Evolutionary conservation across 2,888 invertebrate species (phyloP).

Genomic region (Zele albiditarsus): DNA sequence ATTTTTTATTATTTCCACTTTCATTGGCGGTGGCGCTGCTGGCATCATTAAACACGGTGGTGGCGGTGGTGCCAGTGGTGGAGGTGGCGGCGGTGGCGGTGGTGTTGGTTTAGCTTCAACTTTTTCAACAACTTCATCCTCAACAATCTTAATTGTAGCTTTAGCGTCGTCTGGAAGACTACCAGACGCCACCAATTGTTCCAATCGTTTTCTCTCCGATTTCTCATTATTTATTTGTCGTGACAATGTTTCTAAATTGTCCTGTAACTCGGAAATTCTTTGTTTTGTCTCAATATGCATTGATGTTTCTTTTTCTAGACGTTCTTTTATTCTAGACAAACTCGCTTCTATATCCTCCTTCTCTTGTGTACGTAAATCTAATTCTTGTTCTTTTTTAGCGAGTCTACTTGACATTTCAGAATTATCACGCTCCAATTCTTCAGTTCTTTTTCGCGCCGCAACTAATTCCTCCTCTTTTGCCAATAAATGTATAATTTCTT

Average conservation of each 20-base stretch:
- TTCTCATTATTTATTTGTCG: constrained; percentile 83
- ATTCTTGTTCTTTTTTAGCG: constrained; percentile 93
- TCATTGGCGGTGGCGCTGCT: constrained; percentile 76
- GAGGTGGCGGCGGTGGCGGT: constrained; percentile 77
- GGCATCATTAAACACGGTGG: constrained; percentile 78
- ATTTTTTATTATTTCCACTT: constrained; percentile 79
- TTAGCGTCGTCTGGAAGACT: constrained; percentile 96
- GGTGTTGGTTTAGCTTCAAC: constrained; percentile 71
- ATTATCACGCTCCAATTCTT: constrained; percentile 91
- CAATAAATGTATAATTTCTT: constrained; percentile 90
- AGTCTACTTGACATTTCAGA: constrained; percentile 89
- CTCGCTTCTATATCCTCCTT: constrained; percentile 93
- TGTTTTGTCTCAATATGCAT: constrained; percentile 91
- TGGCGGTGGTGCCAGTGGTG: constrained; percentile 76
- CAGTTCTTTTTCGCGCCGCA: constrained; percentile 89
- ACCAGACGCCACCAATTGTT: constrained; percentile 90
- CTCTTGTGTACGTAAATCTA: constrained; percentile 91
- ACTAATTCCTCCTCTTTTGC: constrained; percentile 95
- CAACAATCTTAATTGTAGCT: constrained; percentile 74
- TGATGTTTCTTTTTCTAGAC: constrained; percentile 91
- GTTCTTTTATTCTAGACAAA: constrained; percentile 85
- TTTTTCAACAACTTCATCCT: constrained; percentile 67
- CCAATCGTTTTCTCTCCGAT: constrained; percentile 86
- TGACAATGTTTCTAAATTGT: constrained; percentile 73
- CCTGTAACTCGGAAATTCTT: constrained; percentile 79